Base-by-base conservation (phyloP, 2,113 vertebrate genomes). In the Xiphias gladius region DNA sequence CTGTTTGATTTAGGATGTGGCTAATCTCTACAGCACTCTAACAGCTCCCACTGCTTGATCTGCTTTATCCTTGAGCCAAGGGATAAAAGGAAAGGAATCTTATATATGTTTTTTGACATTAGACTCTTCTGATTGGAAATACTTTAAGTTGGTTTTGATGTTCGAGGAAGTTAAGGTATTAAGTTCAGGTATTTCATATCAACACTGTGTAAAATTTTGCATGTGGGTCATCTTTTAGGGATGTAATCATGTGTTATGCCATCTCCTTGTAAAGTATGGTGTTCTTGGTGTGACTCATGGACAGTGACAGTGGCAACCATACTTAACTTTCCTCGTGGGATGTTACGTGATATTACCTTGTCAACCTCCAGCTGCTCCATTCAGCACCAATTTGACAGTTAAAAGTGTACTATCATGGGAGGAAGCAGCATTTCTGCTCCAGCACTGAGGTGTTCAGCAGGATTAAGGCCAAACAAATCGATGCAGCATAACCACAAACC, bases 1-100 rank as follows among this genome's bases (percentile, higher is more conserved):
- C 87, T 17, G 22, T 84, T 87, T 92, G 93, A 94, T 93, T 94
- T 92, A 94, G 75, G 78, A 76, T 22, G 24, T 82, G 86, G 75
- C 83, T 90, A 63, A 87, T 85, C 66, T 66, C 68, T 86, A 77
- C 67, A 83, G 46, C 35, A 35, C 61, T 52, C 64, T 5, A 57
- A 57, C 70, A n/a, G 59, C 76, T 78, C 70, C 63, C 79, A 37
- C 19, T n/a, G 65, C 68, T 65, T 54, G n/a, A 28, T 46, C 43
- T 52, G 62, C 59, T 72, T 62, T 4, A 65, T 61, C 12, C 11
- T 32, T 6, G 12, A 73, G 41, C 39, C 32, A 11, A 50, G 28
- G 58, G 28, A 83, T 46, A 12, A 41, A 54, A 71, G 16, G 39
- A 69, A 63, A 52, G 66, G 5, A 76, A 39, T 24, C 54, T 72